phyloP scores from a whole-genome alignment of 2,113 vertebrate species.

The Vicugna pacos region DNA sequence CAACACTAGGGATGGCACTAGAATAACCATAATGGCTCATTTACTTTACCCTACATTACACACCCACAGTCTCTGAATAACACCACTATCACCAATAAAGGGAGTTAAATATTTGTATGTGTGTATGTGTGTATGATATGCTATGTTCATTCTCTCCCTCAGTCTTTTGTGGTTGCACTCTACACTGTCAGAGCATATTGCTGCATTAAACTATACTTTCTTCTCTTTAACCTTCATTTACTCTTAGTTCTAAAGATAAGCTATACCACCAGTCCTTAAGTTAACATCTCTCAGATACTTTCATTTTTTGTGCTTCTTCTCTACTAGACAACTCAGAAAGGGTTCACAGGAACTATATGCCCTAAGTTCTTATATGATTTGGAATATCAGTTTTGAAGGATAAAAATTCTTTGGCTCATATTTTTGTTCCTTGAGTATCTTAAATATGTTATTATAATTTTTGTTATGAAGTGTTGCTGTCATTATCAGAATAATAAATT shows the following conservation, averaged over 20 bases:
- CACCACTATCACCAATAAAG: not conserved
- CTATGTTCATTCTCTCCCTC: not conserved
- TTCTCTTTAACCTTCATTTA: not conserved
- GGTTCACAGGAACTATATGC: not conserved
- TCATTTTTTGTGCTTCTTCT: not conserved
- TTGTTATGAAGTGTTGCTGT: not conserved
- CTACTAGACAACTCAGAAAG: not conserved
- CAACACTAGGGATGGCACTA: not conserved
- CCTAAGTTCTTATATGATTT: not conserved
- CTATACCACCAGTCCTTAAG: not conserved
- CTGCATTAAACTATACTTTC: not conserved
- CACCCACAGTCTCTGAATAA: not conserved
- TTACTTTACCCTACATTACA: not conserved
- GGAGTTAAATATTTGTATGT: not conserved
- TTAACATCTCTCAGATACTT: not conserved
- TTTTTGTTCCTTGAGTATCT: not conserved
- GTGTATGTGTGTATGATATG: not conserved
- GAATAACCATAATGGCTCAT: not conserved
- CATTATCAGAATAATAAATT: not conserved
- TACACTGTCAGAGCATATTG: not conserved
- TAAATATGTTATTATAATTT: constrained; percentile 28
- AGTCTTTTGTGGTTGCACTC: not conserved
- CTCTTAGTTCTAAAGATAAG: not conserved
- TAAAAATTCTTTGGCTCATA: not conserved
- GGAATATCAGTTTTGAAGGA: not conserved